These are phyloP conservation scores for Ophioninae sp. DNA, from an alignment of 2,888 invertebrate genomes.

Conservation along the genomic window DNA sequence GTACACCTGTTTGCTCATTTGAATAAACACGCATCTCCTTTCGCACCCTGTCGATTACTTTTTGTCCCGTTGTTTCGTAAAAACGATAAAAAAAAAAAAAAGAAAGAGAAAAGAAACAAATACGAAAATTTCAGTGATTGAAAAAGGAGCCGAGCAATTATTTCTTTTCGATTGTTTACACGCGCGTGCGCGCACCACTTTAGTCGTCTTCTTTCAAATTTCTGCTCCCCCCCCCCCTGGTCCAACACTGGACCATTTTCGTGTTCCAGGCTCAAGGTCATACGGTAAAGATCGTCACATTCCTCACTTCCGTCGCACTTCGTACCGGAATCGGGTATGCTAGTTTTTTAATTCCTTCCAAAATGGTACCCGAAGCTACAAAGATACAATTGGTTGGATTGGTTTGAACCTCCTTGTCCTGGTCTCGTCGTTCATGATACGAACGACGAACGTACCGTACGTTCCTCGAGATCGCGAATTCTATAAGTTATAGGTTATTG, in stretches of 20 bases:
- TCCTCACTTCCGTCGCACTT: neutral
- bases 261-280: constrained; percentile 1
- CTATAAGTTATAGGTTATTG: neutral
- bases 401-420: neutral
- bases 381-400: neutral
- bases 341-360: constrained; percentile 29
- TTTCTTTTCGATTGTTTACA: neutral
- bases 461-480: neutral
- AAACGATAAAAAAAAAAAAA: too few relatives aligned
- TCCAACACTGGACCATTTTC: neutral
- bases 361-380: constrained; percentile 6
- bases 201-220: constrained; percentile 26
- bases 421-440: neutral
- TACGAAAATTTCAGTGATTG: neutral
- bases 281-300: neutral
- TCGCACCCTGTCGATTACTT: neutral
- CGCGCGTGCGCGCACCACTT: constrained; percentile 46
- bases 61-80: neutral
- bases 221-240: too few relatives aligned
- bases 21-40: neutral
- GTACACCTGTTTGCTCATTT: neutral
- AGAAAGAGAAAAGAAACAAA: neutral
- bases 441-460: neutral
- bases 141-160: neutral
- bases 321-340: neutral